A percentile compares a stretch with the other conserved stretches of the same genome.
Conservation (phyloP, 2,113 vertebrate genomes). For the Dipodomys spectabilis region DNA sequence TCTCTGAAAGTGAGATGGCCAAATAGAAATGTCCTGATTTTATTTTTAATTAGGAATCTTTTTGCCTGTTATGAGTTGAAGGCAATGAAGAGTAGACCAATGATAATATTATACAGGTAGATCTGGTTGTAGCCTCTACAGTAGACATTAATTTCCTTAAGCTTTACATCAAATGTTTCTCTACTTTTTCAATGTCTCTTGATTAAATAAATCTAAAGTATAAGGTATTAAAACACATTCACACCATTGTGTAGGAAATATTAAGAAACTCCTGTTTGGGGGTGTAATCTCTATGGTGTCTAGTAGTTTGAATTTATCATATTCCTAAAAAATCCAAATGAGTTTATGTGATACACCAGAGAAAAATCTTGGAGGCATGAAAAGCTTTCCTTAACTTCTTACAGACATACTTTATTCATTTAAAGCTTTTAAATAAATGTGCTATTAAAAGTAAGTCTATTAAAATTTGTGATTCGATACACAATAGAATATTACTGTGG, state of each 20-base stretch:
- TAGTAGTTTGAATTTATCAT: neutral
- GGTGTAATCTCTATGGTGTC: neutral
- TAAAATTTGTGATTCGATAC: no score
- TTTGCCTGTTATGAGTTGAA: constrained; percentile 12
- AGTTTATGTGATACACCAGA: neutral
- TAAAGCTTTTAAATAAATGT: no score
- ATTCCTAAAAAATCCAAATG: no score
- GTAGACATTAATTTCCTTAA: neutral
- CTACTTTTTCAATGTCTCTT: neutral
- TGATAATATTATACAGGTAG: neutral
- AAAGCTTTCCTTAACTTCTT: neutral
- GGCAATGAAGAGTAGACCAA: neutral
- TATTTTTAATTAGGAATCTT: constrained; percentile 18
- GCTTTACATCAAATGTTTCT: neutral
- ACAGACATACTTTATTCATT: no score
- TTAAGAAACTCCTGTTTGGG: neutral
- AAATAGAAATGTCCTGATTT: constrained; percentile 31
- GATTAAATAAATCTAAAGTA: neutral
- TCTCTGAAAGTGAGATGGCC: constrained; percentile 7
- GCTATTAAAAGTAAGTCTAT: no score
- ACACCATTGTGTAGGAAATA: neutral
- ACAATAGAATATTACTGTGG: no score
- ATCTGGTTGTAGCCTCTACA: neutral
- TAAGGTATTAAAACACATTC: neutral
- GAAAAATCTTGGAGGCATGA: neutral